Evolutionary conservation across 92 coral and sea anemone genomes (phyloP).

Genomic region (Paramuricea clavata): DNA sequence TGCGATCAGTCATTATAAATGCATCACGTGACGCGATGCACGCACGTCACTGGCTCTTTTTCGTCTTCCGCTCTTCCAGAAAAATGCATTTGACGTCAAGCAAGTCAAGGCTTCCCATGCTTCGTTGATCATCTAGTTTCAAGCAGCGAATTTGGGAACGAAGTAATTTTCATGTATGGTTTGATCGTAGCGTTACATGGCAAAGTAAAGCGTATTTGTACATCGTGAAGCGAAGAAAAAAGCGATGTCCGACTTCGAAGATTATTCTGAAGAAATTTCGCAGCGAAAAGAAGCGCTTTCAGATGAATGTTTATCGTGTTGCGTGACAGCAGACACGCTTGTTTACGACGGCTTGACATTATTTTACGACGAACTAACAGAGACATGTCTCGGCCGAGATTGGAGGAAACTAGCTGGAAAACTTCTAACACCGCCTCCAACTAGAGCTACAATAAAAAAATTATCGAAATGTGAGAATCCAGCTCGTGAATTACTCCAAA

Average conservation of each 20-base stretch:
- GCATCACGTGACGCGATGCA: too few species aligned
- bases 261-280: neutral
- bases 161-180: too few species aligned
- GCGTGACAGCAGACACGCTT: constrained; percentile 8
- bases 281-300: neutral
- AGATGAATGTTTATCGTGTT: neutral
- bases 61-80: too few species aligned
- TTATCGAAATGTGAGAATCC: neutral
- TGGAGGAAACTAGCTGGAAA: constrained; percentile 6
- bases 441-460: neutral
- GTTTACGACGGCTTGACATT: neutral
- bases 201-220: neutral
- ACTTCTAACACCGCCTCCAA: constrained; percentile 14
- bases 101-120: too few species aligned
- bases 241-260: neutral
- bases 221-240: neutral
- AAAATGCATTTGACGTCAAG: too few species aligned
- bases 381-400: constrained; percentile 15
- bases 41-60: too few species aligned
- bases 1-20: too few species aligned
- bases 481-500: neutral
- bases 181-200: too few species aligned
- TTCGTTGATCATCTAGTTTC: too few species aligned
- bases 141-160: too few species aligned
- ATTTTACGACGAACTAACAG: neutral